Percentiles rank a stretch among this genome's conserved stretches.
Evolutionary conservation across 2,113 vertebrate species (phyloP).

Genomic region (Peromyscus leucopus): DNA sequence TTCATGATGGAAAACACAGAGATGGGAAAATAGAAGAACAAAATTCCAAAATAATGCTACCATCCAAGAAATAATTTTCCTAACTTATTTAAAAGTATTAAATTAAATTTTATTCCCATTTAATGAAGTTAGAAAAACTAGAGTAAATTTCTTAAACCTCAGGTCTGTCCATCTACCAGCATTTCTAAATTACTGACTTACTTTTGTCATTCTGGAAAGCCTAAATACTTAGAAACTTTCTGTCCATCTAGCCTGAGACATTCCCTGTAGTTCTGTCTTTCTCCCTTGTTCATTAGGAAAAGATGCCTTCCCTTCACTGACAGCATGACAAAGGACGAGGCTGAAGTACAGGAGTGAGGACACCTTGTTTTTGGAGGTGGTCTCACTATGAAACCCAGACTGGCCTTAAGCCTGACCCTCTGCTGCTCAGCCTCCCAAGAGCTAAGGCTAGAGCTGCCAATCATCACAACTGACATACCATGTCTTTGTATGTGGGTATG

Average conservation of each 20-base stretch:
- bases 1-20: conserved; percentile 28
- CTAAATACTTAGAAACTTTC: not conserved
- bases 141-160: conserved; percentile 4
- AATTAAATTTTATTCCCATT: not conserved
- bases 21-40: not conserved
- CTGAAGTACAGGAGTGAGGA: not conserved
- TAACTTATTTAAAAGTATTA: not conserved
- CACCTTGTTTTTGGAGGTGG: not conserved
- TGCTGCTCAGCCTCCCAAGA: not conserved
- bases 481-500: not conserved
- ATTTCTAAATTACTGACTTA: not conserved
- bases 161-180: not conserved
- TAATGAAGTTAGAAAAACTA: conserved; percentile 26
- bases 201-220: not conserved
- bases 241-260: not conserved
- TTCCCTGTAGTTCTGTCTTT: not conserved
- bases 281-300: not conserved
- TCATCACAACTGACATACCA: not conserved
- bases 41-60: conserved; percentile 14
- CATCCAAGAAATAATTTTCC: not conserved
- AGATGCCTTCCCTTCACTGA: not conserved
- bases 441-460: not conserved
- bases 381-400: not conserved
- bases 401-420: not conserved
- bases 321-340: not conserved